A percentile compares a stretch with the other conserved stretches of the same genome.
phyloP scores from a whole-genome alignment of 2,113 vertebrate genomes.

The Choloepus hoffmanni region DNA sequence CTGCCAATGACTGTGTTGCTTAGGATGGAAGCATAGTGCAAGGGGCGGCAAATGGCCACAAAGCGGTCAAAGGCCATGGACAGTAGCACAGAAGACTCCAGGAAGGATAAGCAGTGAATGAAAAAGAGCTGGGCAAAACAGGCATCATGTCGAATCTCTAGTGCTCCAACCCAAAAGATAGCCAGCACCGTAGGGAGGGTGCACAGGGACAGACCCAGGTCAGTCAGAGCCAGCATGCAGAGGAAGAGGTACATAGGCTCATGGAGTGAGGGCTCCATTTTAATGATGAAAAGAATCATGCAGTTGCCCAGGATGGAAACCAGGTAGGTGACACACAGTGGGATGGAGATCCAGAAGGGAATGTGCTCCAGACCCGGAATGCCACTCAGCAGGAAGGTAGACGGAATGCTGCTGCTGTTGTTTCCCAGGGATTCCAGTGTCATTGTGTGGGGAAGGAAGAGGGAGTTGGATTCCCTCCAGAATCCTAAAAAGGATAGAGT shows the following conservation, averaged over 20 bases:
- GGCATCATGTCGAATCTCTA: constrained; percentile 57
- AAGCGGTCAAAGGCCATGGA: constrained; percentile 79
- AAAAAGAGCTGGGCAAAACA: constrained; percentile 82
- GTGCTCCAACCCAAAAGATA: constrained; percentile 71
- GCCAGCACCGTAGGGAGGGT: constrained; percentile 78
- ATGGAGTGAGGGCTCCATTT: constrained; percentile 79
- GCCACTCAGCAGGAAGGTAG: constrained; percentile 77
- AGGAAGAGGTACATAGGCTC: constrained; percentile 83
- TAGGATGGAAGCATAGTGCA: constrained; percentile 77
- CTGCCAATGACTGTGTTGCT: constrained; percentile 69
- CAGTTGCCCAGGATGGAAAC: constrained; percentile 80
- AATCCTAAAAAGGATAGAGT: not conserved
- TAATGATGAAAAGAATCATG: constrained; percentile 78
- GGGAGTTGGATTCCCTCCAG: not conserved
- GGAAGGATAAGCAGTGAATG: constrained; percentile 79
- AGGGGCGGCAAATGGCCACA: constrained; percentile 76
- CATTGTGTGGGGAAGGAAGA: not conserved
- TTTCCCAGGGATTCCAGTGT: not conserved
- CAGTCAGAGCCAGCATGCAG: constrained; percentile 81
- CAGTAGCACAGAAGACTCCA: constrained; percentile 80
- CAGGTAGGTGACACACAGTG: constrained; percentile 76
- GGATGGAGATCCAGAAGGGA: constrained; percentile 78
- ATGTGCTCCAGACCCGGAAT: constrained; percentile 75
- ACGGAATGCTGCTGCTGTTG: constrained; percentile 17
- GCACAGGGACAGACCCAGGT: constrained; percentile 78